phyloP scores from a whole-genome alignment of 1,140 invertebrate species.

The Eueides isabella region DNA sequence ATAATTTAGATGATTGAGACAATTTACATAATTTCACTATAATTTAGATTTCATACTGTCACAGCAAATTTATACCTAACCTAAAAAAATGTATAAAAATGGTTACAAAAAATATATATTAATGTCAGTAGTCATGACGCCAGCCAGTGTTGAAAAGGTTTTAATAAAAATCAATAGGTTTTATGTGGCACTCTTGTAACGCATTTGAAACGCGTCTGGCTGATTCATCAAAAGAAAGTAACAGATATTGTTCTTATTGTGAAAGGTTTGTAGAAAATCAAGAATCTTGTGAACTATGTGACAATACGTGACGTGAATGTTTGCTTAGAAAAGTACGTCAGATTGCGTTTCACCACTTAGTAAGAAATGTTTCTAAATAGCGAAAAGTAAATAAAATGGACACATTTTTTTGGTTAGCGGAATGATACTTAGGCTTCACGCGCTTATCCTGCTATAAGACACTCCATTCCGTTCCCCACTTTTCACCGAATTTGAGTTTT shows the following conservation, averaged over 20 bases:
- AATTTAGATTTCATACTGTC: constrained; percentile 26
- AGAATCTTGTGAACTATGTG: neutral
- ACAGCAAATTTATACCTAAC: constrained; percentile 6
- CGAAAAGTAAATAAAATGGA: neutral
- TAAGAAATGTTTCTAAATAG: neutral
- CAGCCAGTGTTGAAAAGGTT: constrained; percentile 5
- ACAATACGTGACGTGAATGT: neutral
- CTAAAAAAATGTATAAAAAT: neutral
- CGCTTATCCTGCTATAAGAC: too few relatives aligned
- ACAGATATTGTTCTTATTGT: too few relatives aligned
- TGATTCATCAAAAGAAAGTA: neutral
- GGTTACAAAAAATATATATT: neutral
- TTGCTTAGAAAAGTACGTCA: neutral
- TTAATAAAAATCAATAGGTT: neutral
- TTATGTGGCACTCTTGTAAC: neutral
- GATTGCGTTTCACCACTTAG: neutral
- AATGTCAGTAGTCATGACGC: neutral
- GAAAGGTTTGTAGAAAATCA: neutral
- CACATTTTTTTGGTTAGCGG: neutral
- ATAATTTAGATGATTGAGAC: neutral
- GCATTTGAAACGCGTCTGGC: neutral
- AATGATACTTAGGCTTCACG: too few relatives aligned
- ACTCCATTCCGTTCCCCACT: too few relatives aligned
- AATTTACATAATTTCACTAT: constrained; percentile 25
- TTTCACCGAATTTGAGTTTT: too few relatives aligned